Conservation (phyloP, 2,888 invertebrate genomes). For the Bellardia pandia region DNA sequence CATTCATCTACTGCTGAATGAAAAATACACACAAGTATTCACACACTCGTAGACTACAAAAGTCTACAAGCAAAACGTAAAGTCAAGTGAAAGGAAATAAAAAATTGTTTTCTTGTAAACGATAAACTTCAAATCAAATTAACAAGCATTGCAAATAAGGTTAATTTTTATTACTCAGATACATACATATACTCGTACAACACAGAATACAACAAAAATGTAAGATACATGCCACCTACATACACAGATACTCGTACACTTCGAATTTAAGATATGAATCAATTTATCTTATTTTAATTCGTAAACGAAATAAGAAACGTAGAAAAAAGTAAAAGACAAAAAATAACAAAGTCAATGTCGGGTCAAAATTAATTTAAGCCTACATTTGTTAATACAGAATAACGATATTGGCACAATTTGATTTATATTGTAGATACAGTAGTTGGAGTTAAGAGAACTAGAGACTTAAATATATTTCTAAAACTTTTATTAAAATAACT, state of each 20-base stretch:
- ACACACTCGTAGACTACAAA: background rate
- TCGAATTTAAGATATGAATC: slow-evolving; percentile 47
- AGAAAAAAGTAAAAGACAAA: background rate
- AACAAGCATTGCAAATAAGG: slow-evolving; percentile 82
- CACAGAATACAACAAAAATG: background rate
- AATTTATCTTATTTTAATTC: slow-evolving; percentile 63
- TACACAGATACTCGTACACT: slow-evolving; percentile 7
- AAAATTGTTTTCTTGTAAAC: slow-evolving; percentile 73
- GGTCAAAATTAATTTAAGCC: slow-evolving; percentile 19
- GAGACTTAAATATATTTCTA: too few species aligned
- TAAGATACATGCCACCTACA: background rate
- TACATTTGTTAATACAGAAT: slow-evolving; percentile 1
- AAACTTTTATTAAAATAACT: too few species aligned
- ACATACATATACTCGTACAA: slow-evolving; percentile 7
- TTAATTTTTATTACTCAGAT: slow-evolving; percentile 80
- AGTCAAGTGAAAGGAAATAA: slow-evolving; percentile 63
- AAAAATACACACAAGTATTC: background rate
- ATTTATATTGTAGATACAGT: background rate
- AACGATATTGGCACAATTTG: background rate
- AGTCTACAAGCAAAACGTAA: slow-evolving; percentile 10
- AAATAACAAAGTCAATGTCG: slow-evolving; percentile 39
- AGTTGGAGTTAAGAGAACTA: background rate
- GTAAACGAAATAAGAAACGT: slow-evolving; percentile 1
- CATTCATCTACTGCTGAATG: background rate
- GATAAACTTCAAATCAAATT: slow-evolving; percentile 77